Percentiles rank a stretch among this genome's conserved stretches.
These are phyloP conservation scores for Pemphredon lugubris DNA, from an alignment of 2,888 invertebrate species.

Conservation along the genomic window DNA sequence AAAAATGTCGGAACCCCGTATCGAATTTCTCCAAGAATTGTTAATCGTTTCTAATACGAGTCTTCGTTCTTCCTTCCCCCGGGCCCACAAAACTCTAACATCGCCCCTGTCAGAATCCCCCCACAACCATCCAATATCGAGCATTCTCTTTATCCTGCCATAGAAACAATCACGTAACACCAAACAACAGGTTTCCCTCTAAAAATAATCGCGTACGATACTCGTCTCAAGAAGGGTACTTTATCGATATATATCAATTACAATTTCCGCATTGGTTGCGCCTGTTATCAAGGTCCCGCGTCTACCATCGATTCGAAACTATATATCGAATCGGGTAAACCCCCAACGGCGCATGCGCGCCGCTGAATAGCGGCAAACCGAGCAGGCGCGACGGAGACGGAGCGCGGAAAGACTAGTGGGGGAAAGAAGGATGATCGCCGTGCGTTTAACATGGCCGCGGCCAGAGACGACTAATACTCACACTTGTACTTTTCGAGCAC, in stretches of 20 bases:
- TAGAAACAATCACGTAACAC: not conserved
- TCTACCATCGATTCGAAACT: constrained; percentile 48
- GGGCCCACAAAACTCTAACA: constrained; percentile 19
- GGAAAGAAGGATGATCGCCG: not conserved
- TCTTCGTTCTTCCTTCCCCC: too few relatives aligned
- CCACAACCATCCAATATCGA: too few relatives aligned
- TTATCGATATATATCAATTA: constrained; percentile 45
- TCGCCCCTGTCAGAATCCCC: not conserved
- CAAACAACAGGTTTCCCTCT: not conserved
- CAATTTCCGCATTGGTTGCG: constrained; percentile 31
- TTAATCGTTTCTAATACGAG: too few relatives aligned
- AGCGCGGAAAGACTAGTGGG: not conserved
- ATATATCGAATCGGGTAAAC: constrained; percentile 16
- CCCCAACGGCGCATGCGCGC: constrained; percentile 16
- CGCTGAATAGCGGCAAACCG: not conserved
- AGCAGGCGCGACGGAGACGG: not conserved
- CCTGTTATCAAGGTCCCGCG: constrained; percentile 51
- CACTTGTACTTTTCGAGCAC: constrained; percentile 77
- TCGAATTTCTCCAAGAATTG: too few relatives aligned
- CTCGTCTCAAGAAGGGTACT: constrained; percentile 19
- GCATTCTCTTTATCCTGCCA: too few relatives aligned
- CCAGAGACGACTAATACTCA: constrained; percentile 66
- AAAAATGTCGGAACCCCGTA: too few relatives aligned
- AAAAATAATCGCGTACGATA: constrained; percentile 28
- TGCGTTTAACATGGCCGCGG: constrained; percentile 50